Base-by-base conservation (phyloP, 2,113 vertebrate species). In the Macheiramphus alcinus region DNA sequence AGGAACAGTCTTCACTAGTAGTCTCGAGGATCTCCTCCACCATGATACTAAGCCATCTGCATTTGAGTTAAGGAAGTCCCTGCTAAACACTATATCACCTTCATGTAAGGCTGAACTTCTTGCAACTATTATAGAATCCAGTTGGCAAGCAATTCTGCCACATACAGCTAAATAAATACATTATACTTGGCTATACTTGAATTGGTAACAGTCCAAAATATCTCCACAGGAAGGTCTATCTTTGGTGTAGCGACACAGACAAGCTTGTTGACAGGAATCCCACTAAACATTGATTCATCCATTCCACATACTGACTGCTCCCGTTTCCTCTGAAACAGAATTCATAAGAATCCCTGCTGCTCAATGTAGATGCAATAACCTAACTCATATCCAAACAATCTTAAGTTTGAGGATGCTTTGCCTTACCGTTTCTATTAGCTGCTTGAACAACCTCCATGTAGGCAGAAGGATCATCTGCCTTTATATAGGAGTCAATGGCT, bases 401-500 rank as follows among this genome's bases (percentile, higher is more conserved):
- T 65, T 17, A 68, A 80, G 17, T 19, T 32, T 68, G 25, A 80
- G 27, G 16, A 65, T n/a, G 29, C 31, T 78, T 63, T 71, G 38
- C 83, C 98, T 98, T 97, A 99, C 99, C 95, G 63, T 98, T 99
- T 95, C 97, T 98, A 96, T 98, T 99, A 94, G 99, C 99, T 34
- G 99, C 99, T 42, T 98, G 98, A 48, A 99, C 98, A 26, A 99
- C 99, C 94, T 99, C 99, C 98, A 99, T 98, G 94, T 99, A 99
- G 6, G 99, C 98, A 31, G 99, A 99, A 5, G 99, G 98, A 82
- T 99, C 99, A 38, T 99, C 98, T 2, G 99, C 99, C 96, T 99
- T 99, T 93, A 99, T 99, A 43, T 99, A 99, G 4, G 99, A 99
- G 96, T 99, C 98, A 3, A 99, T 99, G 53, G 99, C 99, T 97